phyloP scores from a whole-genome alignment of 2,888 invertebrate species.

The Microchrysa polita region DNA sequence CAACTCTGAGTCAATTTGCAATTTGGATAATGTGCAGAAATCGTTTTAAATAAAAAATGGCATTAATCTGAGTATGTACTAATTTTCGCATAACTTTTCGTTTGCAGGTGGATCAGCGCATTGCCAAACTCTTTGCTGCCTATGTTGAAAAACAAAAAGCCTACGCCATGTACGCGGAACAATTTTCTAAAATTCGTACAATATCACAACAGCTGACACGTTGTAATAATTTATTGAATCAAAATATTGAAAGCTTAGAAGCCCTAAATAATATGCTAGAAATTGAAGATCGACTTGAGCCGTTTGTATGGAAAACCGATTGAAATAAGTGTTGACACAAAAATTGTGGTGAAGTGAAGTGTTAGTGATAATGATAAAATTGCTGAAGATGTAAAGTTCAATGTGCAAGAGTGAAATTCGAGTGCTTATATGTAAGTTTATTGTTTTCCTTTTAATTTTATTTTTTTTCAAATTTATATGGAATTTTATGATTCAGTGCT shows the following conservation, averaged over 20 bases:
- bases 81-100: not conserved
- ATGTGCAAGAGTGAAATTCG: too few species aligned
- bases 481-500: too few species aligned
- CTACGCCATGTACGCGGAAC: slow-evolving; percentile 86
- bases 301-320: slow-evolving; percentile 89
- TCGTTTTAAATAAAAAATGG: too few species aligned
- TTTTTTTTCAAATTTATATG: too few species aligned
- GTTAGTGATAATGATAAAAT: too few species aligned
- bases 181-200: slow-evolving; percentile 83
- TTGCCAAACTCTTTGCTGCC: slow-evolving; percentile 73
- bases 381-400: too few species aligned
- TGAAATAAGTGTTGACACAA: slow-evolving; percentile 49
- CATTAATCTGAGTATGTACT: slow-evolving; percentile 3
- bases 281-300: slow-evolving; percentile 82
- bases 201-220: slow-evolving; percentile 83
- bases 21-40: too few species aligned
- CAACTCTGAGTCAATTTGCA: too few species aligned
- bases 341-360: not conserved
- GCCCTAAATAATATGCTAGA: slow-evolving; percentile 85
- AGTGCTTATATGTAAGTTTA: too few species aligned
- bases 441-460: too few species aligned
- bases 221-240: slow-evolving; percentile 83
- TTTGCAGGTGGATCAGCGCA: slow-evolving; percentile 73
- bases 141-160: slow-evolving; percentile 84
- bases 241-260: slow-evolving; percentile 86